Percentiles rank a stretch among this genome's conserved stretches.
phyloP scores from a whole-genome alignment of 2,113 vertebrate genomes.

The Gavialis gangeticus region DNA sequence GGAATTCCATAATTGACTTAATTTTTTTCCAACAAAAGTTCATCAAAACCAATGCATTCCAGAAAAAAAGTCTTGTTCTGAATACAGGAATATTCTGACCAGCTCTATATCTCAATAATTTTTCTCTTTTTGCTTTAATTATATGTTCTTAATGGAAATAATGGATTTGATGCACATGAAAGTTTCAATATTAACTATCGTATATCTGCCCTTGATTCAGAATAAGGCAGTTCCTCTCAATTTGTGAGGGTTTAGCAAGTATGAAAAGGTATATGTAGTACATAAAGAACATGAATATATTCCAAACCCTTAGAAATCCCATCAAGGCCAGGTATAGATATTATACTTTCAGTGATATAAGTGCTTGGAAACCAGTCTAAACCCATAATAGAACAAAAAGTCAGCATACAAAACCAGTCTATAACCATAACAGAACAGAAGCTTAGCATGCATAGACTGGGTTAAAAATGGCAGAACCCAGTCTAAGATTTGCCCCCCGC shows the following conservation, averaged over 20 bases:
- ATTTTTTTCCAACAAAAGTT: too few species aligned
- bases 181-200: background rate
- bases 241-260: background rate
- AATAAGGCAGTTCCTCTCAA: background rate
- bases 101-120: accelerated
- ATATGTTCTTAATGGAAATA: background rate
- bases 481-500: too few species aligned
- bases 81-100: background rate
- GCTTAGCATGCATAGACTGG: too few species aligned
- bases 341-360: background rate
- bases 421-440: too few species aligned
- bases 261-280: background rate
- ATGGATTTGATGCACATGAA: background rate
- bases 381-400: too few species aligned
- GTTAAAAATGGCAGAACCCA: too few species aligned
- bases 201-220: background rate
- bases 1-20: too few species aligned
- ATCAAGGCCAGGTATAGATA: background rate
- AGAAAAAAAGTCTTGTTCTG: too few species aligned
- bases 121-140: background rate
- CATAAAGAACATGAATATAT: background rate
- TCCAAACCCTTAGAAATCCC: background rate
- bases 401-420: too few species aligned
- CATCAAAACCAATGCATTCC: too few species aligned
- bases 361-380: too few species aligned